A percentile compares a stretch with the other conserved stretches of the same genome.
Evolutionary conservation across 2,888 invertebrate genomes (phyloP).

Genomic region (Piscicola geometra): DNA sequence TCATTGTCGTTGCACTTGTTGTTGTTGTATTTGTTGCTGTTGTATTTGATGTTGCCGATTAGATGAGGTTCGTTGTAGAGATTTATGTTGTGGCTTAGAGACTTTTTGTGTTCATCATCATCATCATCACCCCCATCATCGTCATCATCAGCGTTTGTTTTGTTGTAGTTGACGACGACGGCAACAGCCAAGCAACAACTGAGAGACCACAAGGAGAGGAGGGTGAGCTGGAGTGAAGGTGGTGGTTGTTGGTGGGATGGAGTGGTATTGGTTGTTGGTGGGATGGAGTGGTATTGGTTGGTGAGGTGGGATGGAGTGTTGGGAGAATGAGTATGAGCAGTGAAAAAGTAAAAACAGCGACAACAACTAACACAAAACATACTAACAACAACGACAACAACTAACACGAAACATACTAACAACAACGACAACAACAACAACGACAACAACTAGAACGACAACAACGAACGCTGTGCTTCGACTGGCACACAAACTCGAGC

Average conservation of each 20-base stretch:
- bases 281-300: too few relatives aligned
- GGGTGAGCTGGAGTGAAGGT: background rate
- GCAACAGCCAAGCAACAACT: background rate
- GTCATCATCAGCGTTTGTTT: background rate
- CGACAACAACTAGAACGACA: background rate
- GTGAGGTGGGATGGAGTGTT: too few relatives aligned
- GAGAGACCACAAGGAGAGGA: background rate
- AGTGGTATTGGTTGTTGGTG: too few relatives aligned
- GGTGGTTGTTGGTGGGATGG: too few relatives aligned
- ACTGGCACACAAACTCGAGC: background rate
- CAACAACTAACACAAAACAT: too few relatives aligned
- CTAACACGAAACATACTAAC: too few relatives aligned
- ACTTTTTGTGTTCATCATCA: background rate
- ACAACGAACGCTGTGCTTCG: conserved; percentile 18
- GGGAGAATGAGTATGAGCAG: background rate
- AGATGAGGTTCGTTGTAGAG: background rate
- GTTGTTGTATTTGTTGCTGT: background rate
- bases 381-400: too few relatives aligned
- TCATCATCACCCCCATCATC: too few relatives aligned
- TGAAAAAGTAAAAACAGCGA: background rate
- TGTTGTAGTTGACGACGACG: background rate
- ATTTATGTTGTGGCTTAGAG: background rate
- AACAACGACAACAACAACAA: background rate
- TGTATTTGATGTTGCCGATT: background rate
- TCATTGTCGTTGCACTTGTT: background rate